These are phyloP conservation scores for Leptinotarsa texana DNA, from an alignment of 1,140 invertebrate species.

Conservation along the genomic window DNA sequence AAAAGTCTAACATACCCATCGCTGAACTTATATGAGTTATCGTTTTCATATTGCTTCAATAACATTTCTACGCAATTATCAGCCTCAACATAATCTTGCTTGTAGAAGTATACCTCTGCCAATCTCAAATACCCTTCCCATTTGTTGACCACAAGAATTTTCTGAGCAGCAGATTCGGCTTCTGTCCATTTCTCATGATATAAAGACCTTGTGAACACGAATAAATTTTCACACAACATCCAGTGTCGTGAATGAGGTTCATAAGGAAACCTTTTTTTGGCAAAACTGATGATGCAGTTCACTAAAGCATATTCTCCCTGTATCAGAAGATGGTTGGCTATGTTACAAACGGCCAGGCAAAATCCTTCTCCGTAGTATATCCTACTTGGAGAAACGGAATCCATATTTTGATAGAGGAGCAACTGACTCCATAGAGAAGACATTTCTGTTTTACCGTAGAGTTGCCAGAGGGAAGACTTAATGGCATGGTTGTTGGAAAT, in stretches of 20 bases:
- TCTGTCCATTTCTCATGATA: conserved; percentile 75
- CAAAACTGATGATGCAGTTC: conserved; percentile 61
- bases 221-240: conserved; percentile 70
- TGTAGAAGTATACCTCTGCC: conserved; percentile 70
- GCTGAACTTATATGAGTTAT: conserved; percentile 36
- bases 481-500: conserved; percentile 77
- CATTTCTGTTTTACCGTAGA: conserved; percentile 86
- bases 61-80: conserved; percentile 64
- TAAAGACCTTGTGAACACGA: conserved; percentile 64
- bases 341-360: conserved; percentile 72
- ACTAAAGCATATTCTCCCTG: conserved; percentile 66
- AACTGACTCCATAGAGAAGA: conserved; percentile 77
- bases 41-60: conserved; percentile 27
- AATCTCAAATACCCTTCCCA: conserved; percentile 69
- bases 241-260: conserved; percentile 66
- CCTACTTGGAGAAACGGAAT: conserved; percentile 59
- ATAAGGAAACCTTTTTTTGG: conserved; percentile 64
- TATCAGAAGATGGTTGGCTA: conserved; percentile 66
- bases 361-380: conserved; percentile 71
- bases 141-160: conserved; percentile 72
- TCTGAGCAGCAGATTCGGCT: conserved; percentile 72
- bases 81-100: conserved; percentile 68
- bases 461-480: conserved; percentile 81
- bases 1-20: conserved; percentile 6
- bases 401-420: conserved; percentile 73